Conservation (phyloP, 2,888 invertebrate genomes). For the Nebria brevicollis region DNA sequence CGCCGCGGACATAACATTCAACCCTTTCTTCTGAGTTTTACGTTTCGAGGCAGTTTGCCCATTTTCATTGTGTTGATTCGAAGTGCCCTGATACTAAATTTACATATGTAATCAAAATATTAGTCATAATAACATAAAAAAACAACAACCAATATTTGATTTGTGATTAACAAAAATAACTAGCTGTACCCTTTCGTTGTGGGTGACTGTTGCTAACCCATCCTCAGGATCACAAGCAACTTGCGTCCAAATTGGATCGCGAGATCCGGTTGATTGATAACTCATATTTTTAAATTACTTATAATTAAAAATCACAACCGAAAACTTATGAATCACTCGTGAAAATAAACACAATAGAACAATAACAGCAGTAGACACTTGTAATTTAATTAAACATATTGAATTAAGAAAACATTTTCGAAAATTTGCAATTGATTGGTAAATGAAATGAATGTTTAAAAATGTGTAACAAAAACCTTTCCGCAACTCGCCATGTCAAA, state of each 20-base stretch:
- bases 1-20: slow-evolving; percentile 66
- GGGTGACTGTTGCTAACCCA: slow-evolving; percentile 47
- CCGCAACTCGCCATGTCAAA: slow-evolving; percentile 35
- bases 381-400: background rate
- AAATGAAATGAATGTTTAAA: background rate
- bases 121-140: background rate
- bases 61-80: slow-evolving; percentile 26
- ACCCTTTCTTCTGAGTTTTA: slow-evolving; percentile 55
- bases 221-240: slow-evolving; percentile 55
- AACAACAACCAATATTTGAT: background rate
- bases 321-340: slow-evolving; percentile 5
- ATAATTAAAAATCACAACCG: slow-evolving; percentile 37
- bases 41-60: slow-evolving; percentile 32
- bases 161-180: background rate
- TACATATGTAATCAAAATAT: background rate
- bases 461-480: slow-evolving; percentile 16
- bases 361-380: background rate
- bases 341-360: background rate
- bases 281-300: slow-evolving; percentile 49
- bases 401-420: background rate
- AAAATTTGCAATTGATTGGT: background rate
- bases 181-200: slow-evolving; percentile 39
- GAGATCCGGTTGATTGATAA: slow-evolving; percentile 52
- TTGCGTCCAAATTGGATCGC: slow-evolving; percentile 58
- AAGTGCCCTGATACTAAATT: slow-evolving; percentile 32